Base-by-base conservation (phyloP, 2,888 invertebrate species). In the Psylliodes chrysocephalus region DNA sequence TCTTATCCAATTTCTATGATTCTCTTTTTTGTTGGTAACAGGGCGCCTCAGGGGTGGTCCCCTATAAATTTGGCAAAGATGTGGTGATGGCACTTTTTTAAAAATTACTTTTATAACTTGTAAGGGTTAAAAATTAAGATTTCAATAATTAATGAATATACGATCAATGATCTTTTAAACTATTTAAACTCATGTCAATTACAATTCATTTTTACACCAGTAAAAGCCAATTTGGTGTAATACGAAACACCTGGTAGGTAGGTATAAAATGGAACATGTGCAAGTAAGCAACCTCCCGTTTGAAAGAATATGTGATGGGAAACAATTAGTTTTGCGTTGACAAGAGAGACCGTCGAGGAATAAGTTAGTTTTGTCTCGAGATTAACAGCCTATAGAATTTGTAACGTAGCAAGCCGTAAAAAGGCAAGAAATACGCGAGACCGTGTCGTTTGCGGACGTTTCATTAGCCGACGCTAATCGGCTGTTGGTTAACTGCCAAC, bases 381-480 rank as follows among this genome's bases (percentile, higher is more conserved):
- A 66, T 63, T 63, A 66, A 66, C 63, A 63, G 63, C 66, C 66
- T 53, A 66, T 66, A 68, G 66, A 70, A 64, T 61, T 61, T 64
- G 63, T 60, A 64, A 60, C 54, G 67, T 57, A 67, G 69, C 70
- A 68, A 71, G 70, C 64, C 70, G 67, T 56, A 55, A 59, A 59
- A 59, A 49, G 49, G 40, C 15, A 66, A 66, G 71, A 70, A 61
- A 47, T 63, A 70, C 68, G 67, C 65, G 63, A 63, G 42, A 51
- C 49, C 60, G 63, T 61, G 63, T 68, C 66, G 67, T 14, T 52
- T 30, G 28, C 59, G 22, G 78, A 78, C 78, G 71, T 76, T 77
- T 78, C 78, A 78, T 78, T 78, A 78, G 77, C 74, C 70, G 68
- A 66, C 68, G 72, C 78, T 78, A 78, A 78, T 78, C 78, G 78